These are phyloP conservation scores for Melieria omissa DNA, from an alignment of 2,888 invertebrate species.

Conservation along the genomic window DNA sequence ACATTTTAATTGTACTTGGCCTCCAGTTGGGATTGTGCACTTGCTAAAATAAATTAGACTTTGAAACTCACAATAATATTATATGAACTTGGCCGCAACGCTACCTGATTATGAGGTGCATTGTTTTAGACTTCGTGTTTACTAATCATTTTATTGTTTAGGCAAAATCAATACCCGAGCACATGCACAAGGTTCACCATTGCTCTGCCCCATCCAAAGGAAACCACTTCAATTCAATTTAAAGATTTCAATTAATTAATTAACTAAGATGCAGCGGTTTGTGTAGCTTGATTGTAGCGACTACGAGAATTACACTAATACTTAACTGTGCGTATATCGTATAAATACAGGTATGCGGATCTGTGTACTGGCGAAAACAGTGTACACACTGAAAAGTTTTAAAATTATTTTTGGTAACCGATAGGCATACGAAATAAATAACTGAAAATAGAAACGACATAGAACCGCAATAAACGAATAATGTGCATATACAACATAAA, in stretches of 20 bases:
- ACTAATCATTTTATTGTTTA: too few species aligned
- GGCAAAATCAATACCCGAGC: too few species aligned
- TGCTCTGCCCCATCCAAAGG: too few species aligned
- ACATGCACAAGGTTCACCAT: constrained; percentile 1
- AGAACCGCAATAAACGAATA: constrained; percentile 48
- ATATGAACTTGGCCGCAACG: too few species aligned
- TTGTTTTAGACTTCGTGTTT: too few species aligned
- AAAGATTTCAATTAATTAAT: too few species aligned
- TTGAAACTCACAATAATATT: too few species aligned
- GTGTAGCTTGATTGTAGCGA: constrained; percentile 33
- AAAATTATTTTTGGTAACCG: constrained; percentile 64
- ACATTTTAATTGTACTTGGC: too few species aligned
- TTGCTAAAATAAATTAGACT: too few species aligned
- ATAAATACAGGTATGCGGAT: constrained; percentile 25
- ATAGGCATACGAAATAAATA: constrained; percentile 46
- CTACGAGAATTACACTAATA: constrained; percentile 17
- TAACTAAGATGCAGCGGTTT: background rate
- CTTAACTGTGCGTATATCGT: constrained; percentile 11
- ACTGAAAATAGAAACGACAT: constrained; percentile 39
- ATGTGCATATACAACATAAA: constrained; percentile 54
- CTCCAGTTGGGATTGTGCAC: too few species aligned
- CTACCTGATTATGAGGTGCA: too few species aligned
- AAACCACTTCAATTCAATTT: too few species aligned
- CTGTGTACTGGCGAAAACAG: constrained; percentile 32
- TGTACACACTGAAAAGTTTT: constrained; percentile 48